Evolutionary conservation across 2,888 invertebrate genomes (phyloP).

Genomic region (Acanthoscelides obtectus): DNA sequence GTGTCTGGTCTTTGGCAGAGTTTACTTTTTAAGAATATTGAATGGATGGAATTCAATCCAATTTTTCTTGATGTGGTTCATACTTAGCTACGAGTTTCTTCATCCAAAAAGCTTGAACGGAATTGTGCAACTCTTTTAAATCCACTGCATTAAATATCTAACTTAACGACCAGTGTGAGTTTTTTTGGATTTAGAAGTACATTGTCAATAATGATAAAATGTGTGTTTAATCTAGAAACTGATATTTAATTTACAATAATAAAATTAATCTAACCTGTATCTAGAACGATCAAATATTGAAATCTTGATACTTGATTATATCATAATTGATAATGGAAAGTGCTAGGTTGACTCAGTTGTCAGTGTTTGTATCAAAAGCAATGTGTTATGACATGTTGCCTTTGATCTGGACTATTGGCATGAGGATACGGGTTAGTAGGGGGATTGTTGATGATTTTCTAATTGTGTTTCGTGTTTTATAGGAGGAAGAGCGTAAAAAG

Average conservation of each 20-base stretch:
- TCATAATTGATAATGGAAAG: background rate
- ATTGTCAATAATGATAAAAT: background rate
- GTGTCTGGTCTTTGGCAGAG: background rate
- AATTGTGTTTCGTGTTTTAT: constrained; percentile 58
- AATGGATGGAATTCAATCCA: background rate
- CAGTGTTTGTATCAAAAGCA: background rate
- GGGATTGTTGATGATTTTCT: background rate
- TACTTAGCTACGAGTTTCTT: background rate
- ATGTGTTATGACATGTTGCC: background rate
- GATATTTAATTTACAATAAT: too few relatives aligned
- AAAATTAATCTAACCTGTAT: too few relatives aligned
- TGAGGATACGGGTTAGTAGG: constrained; percentile 37
- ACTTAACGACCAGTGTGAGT: background rate
- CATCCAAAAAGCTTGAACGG: background rate
- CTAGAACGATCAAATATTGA: too few relatives aligned
- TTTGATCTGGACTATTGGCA: background rate
- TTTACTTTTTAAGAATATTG: background rate
- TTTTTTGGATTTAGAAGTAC: background rate
- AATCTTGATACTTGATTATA: background rate
- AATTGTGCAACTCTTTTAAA: background rate
- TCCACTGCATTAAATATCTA: background rate
- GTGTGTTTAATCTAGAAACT: too few relatives aligned
- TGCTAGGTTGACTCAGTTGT: background rate
- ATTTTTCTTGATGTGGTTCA: background rate
- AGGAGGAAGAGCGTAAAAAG: constrained; percentile 97